Base-by-base conservation (phyloP, 2,797 vertebrate genomes). In the Oreortyx pictus region DNA sequence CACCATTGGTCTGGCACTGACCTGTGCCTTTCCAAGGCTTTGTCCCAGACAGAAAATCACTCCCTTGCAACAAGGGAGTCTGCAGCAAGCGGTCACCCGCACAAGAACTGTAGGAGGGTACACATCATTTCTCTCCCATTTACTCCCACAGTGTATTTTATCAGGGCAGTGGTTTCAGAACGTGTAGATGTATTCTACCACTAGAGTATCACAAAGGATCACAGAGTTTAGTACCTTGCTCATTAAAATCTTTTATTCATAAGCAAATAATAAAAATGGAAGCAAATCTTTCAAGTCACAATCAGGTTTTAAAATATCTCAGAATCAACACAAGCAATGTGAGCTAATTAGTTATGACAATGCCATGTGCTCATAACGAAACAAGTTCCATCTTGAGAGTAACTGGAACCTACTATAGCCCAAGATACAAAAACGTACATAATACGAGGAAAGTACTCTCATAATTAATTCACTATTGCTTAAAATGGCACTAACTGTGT, bases 201-300 rank as follows among this genome's bases (percentile, higher is more conserved):
- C 62, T 49, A 61, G 24, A 89, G 18, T 20, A 92, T 25, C 81
- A 91, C 76, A 90, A 31, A 22, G 25, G 27, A 76, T 24, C 29
- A 74, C 19, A 67, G 31, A 84, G 70, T 12, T 86, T 76, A 86
- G 59, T 14, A 52, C 4, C 9, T 79, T 92, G 29, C 27, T 93
- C 82, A 94, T 91, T 93, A 90, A 79, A 93, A 86, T 50, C 77
- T 41, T 96, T 97, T 97, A 97, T 96, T 96, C 59, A 65, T 43
- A 89, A 71, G 71, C 57, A 95, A 92, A 70, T 66, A 82, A 83
- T 61, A 87, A 60, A 92, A 46, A 86, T 11, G 1, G 46, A 73
- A 25, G n/a, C 80, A 95, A 91, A 81, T 92, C 87, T 66, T 83
- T 88, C n/a, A 82, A 54, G 2, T 73, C 7, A 35, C 7, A 64